Evolutionary conservation across 2,113 vertebrate species (phyloP), one percentile per base, ranked within the genome.

Genomic region (Shinisaurus crocodilurus): DNA sequence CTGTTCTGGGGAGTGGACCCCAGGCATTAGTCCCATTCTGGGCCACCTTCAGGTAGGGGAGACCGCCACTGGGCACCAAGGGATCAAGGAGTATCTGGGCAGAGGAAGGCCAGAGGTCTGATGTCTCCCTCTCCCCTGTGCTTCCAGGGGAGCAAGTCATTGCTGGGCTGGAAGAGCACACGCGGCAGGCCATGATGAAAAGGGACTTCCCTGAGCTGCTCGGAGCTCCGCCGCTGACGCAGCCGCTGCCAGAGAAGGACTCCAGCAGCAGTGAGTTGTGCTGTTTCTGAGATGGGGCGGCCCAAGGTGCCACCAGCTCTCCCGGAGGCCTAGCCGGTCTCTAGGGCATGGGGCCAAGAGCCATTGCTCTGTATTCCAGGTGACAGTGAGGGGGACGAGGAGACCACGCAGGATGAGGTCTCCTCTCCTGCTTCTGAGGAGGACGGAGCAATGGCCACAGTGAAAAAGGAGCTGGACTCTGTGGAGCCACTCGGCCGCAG

Each of bases 111-210:
- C 89, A 77, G 69, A 6, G 16, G 29, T 69, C 91, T 96, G 91
- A 96, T 7, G 16, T 77, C 91, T 20, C 29, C 94, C 92, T 96
- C 91, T 95, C 94, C 96, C 50, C 97, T 97, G 90, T 97, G 96
- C 95, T 96, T 96, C 90, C 92, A 98, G 98, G 98, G 98, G 97
- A 98, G 91, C 97, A 98, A 94, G 97, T 98, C 95, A 97, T 98
- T 95, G 98, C 97, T 93, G 97, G 98, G 92, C 94, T 98, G 96
- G 97, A 98, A 94, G 97, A 97, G 90, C 97, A 97, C 95, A 96
- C 97, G 92, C 97, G 98, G 88, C 97, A 97, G 96, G 98, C 96
- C 94, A 98, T 98, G 97, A 97, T 97, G 97, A 97, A 97, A 94
- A 97, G 93, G 88, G 97, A 91, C 92, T 96, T 98, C 91, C 92